phyloP scores from a whole-genome alignment of 2,888 invertebrate genomes.

The Atrina japonica region DNA sequence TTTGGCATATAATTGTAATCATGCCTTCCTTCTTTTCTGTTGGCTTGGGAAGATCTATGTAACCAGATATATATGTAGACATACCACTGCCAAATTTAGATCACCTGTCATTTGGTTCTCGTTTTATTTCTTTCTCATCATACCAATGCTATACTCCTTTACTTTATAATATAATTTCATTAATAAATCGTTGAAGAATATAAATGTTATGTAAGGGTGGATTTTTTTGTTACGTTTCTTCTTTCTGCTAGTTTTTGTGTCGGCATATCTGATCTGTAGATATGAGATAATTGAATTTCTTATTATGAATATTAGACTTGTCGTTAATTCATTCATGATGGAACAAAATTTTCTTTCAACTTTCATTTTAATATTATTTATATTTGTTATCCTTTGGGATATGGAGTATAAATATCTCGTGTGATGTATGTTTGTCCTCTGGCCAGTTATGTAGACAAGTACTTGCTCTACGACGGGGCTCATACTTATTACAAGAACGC shows the following conservation, averaged over 20 bases:
- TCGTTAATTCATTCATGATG: constrained; percentile 42
- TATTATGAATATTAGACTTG: constrained; percentile 24
- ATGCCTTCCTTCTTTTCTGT: constrained; percentile 41
- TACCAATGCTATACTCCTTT: constrained; percentile 10
- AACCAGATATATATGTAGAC: constrained; percentile 15
- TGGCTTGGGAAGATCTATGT: constrained; percentile 42
- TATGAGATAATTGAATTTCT: constrained; percentile 9
- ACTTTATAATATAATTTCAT: constrained; percentile 6
- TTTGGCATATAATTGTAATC: constrained; percentile 24
- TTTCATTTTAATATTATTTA: constrained; percentile 20
- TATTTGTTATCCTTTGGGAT: constrained; percentile 30
- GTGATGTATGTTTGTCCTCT: constrained; percentile 36
- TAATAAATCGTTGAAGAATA: constrained; percentile 3
- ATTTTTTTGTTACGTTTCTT: constrained; percentile 6
- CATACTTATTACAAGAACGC: constrained; percentile 49
- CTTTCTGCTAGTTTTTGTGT: constrained; percentile 12
- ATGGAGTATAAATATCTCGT: constrained; percentile 24
- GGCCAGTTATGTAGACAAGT: constrained; percentile 62
- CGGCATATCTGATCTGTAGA: constrained; percentile 14
- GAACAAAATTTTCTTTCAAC: constrained; percentile 32
- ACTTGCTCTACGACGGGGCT: constrained; percentile 64
- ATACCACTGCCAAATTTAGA: constrained; percentile 67
- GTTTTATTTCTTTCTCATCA: constrained; percentile 7
- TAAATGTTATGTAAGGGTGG: constrained; percentile 12
- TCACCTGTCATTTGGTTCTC: constrained; percentile 38